Base-by-base conservation (phyloP, 1,140 invertebrate genomes). In the Dendrolimus punctatus region DNA sequence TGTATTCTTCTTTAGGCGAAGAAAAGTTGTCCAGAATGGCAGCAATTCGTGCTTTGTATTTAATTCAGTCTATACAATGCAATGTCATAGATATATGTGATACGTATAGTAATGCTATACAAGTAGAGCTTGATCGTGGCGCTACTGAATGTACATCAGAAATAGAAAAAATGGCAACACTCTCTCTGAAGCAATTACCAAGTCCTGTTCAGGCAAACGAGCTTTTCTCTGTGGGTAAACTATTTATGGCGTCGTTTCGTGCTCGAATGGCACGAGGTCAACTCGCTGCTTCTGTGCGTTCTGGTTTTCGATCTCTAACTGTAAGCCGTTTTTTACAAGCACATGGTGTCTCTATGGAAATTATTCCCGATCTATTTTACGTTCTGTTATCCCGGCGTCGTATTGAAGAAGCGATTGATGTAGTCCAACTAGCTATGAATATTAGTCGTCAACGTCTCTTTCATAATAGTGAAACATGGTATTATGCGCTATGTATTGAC, bases 401-500 rank as follows among this genome's bases (percentile, higher is more conserved):
- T 37, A 77, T 88, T 56, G 59, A 70, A 57, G 85, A 88, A 66
- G 75, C 85, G 6, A 64, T 88, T 40, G 68, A 80, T 43, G 57
- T 85, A 36, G 47, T 75, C 8, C 71, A 73, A 54, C 54, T 83
- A 45, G 49, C 73, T 7, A 60, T 75, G 42, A 61, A 66, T 39
- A 62, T 81, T 38, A 58, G 62, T n/a, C 62, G 73, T 51, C 70
- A 70, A 39, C 57, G 69, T 46, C 53, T 56, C 40, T 65, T 73
- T 38, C 55, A 62, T 8, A 74, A 74, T 45, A 73, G 64, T 54
- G 75, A 83, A 63, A 77, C 76, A 8, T 85, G 77, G 76, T 88
- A 88, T 61, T 81, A 87, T 57, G 81, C 86, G 7, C 66, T 87
- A 40, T 86, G 83, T 51, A 75, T 88, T 9, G 87, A 87, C 39